Base-by-base conservation (phyloP, 2,888 invertebrate species). In the Rugalucina vietnamica region DNA sequence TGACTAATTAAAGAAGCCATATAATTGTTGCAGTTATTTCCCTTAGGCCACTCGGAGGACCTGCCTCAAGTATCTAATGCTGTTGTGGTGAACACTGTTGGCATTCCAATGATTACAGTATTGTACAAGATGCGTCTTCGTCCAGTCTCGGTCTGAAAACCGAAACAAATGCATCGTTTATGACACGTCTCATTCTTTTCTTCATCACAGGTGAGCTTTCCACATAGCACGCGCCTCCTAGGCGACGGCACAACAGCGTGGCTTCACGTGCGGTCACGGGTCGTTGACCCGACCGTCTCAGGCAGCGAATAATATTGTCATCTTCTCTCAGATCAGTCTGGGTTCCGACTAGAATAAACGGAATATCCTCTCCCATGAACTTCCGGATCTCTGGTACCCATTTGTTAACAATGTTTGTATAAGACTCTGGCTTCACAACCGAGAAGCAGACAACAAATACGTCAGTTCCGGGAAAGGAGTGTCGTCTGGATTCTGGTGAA, bases 361-460 rank as follows among this genome's bases (percentile, higher is more conserved):
- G 93, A n/a, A 89, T 89, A 36, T 88, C 86, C 8, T 91, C 90
- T 21, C 91, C 90, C 83, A 90, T 86, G 14, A 72, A 78, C 12
- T 86, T 60, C 21, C 88, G 82, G 4, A 93, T 88, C 75, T 90
- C 90, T 21, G 92, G 91, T 49, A 92, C 79, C 92, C 92, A 93
- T 50, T 91, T 86, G 37, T 88, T 82, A 57, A 91, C 88, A 39
- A 91, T 90, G 76, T 91, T 90, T 29, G 54, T 75, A 37, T 91
- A 85, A 1, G 92, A 90, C 32, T 90, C 90, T 24, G 92, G 92
- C 54, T 90, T 87, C 34, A 93, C 90, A 10, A 91, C 91, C 8
- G 92, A 92, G 78, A 91, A 93, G 82, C 93, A 93, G 80, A 93
- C 88, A 29, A 93, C 89, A 81, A 93, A 91, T 4, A 92, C 88